Evolutionary conservation across 2,888 invertebrate species (phyloP), one percentile per base, ranked within the genome.

Genomic region (Orchesellides sinensis): DNA sequence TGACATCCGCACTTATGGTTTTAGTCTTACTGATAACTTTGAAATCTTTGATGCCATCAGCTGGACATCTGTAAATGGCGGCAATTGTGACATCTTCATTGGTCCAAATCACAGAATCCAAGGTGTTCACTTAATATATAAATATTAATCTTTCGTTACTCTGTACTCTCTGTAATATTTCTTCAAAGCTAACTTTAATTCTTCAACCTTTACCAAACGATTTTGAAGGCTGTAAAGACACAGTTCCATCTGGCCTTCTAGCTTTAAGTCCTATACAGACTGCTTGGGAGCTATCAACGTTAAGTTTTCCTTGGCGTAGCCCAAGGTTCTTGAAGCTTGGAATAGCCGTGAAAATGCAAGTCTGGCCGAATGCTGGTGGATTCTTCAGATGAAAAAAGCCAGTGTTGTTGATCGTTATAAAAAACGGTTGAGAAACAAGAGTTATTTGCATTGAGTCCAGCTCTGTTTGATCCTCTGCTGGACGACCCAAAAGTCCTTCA

Each of bases 21-120:
- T 73, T 80, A 5, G 49, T 66, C 59, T 66, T 80, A 12, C 73
- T 66, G 17, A 80, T 73, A 21, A 80, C 73, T 47, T 80, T 80
- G 65, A 25, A 80, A 40, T 80, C 80, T 27, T 80, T 80, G 5
- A 66, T 47, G 17, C 80, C 80, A 47, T 66, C 54, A 6, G 66
- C 29, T 17, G 72, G 80, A 21, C 80, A 80, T 25, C 80, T 23
- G 29, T 80, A 80, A 19, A 73, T 47, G 2, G 73, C 32, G 2
- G 65, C 32, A 5, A 80, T 47, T 25, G 45, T 73, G 27, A 32
- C 45, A 21, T 73, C 73, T 12, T 49, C 17, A 32, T 80, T 80
- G 0, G 54, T 73, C 80, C 80, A 80, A 59, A 80, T 45, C 12
- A 80, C 73, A 21, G 73, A 73, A 27, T 80, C 80, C 66, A 73